These are phyloP conservation scores for Natator depressus DNA, from an alignment of 2,113 vertebrate genomes.

Conservation along the genomic window DNA sequence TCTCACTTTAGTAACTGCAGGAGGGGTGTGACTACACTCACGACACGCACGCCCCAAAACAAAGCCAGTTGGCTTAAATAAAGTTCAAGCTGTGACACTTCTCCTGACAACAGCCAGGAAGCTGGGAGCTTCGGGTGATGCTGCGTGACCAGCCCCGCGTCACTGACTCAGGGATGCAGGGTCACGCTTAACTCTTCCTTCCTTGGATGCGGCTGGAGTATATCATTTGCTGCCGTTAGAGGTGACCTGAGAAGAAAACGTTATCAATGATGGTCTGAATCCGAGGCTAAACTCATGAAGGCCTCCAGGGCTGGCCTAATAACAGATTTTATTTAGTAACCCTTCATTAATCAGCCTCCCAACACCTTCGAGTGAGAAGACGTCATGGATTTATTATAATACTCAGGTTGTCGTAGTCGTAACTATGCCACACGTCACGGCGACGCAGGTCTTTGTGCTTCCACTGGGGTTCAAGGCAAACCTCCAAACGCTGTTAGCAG, in stretches of 20 bases:
- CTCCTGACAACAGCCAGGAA: background rate
- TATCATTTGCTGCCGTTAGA: background rate
- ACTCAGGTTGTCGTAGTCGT: accelerated
- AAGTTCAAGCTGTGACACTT: background rate
- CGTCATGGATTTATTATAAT: background rate
- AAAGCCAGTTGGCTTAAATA: background rate
- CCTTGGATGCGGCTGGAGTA: background rate
- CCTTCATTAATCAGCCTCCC: background rate
- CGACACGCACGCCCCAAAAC: accelerated
- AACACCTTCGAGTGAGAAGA: background rate
- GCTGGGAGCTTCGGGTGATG: background rate
- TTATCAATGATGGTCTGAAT: background rate
- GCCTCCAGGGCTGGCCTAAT: background rate
- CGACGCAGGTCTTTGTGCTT: background rate
- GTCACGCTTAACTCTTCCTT: background rate
- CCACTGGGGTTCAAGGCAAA: background rate
- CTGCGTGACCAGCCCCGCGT: background rate
- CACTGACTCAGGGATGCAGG: accelerated
- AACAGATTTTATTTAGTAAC: background rate
- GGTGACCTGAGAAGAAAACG: background rate
- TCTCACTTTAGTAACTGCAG: background rate
- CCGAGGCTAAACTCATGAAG: background rate
- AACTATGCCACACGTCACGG: background rate
- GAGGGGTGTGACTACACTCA: background rate
- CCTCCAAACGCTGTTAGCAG: background rate